Percentiles rank a stretch among this genome's conserved stretches.
phyloP scores from a whole-genome alignment of 1,140 invertebrate genomes.

The Chrysomallon squamiferum region DNA sequence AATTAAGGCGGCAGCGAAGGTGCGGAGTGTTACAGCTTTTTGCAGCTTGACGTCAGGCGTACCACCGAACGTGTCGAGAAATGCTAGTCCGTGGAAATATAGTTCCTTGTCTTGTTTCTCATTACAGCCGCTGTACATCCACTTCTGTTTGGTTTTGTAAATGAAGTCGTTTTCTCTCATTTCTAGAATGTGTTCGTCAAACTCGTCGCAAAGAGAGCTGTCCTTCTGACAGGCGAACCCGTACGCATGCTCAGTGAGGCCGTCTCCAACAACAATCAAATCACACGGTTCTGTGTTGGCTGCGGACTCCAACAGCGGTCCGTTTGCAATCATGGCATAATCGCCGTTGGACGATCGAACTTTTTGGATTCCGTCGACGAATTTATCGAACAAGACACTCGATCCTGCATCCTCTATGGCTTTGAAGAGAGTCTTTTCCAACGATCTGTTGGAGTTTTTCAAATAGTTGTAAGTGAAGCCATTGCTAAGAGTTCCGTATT shows the following conservation, averaged over 20 bases:
- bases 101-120: constrained; percentile 10
- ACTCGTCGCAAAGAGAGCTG: constrained; percentile 13
- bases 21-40: constrained; percentile 14
- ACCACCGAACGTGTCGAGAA: constrained; percentile 24
- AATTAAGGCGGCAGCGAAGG: constrained; percentile 24
- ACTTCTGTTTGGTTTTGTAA: constrained; percentile 19
- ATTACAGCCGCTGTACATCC: constrained; percentile 18
- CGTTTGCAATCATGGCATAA: constrained; percentile 31
- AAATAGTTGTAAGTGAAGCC: constrained; percentile 18
- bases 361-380: constrained; percentile 23
- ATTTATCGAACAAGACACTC: constrained; percentile 4
- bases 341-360: constrained; percentile 11
- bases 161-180: constrained; percentile 20
- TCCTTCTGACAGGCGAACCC: constrained; percentile 26
- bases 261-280: constrained; percentile 26
- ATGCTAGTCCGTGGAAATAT: constrained; percentile 21
- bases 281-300: constrained; percentile 30
- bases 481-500: constrained; percentile 9
- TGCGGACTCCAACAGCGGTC: constrained; percentile 31
- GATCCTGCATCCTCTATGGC: constrained; percentile 3
- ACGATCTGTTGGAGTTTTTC: constrained; percentile 4
- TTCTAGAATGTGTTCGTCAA: constrained; percentile 17
- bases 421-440: constrained; percentile 15
- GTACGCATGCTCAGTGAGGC: constrained; percentile 13
- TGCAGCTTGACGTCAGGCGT: constrained; percentile 11